Evolutionary conservation across 2,797 vertebrate genomes (phyloP), one percentile per base, ranked within the genome.

Genomic region (Propithecus deckenii): DNA sequence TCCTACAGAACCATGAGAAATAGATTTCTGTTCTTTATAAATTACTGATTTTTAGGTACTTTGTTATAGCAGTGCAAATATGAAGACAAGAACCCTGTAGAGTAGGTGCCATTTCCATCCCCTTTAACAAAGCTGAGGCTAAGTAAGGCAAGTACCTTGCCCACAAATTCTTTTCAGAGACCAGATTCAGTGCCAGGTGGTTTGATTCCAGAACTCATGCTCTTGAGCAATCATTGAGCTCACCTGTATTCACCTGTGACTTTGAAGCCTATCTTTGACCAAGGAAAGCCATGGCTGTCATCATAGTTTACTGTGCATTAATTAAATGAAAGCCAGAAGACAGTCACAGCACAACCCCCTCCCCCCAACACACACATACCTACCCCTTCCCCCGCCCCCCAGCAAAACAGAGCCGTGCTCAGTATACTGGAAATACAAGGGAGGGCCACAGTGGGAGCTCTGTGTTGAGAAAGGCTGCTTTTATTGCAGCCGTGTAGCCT

Each of bases 271-370:
- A 14, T 1, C 46, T 63, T 89, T 75, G 57, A 80, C 32, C 61
- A 74, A 43, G 46, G 23, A 7, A 14, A 5, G 4, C 5, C 7
- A 4, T 76, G 65, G 9, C 65, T 85, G 17, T 32, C 48, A 2
- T 72, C 15, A 30, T 4, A 61, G 28, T 93, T 87, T 4, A 78
- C 13, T 79, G 20, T 67, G 10, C 22, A 1, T 84, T 79, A 71
- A 96, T 59, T 74, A 92, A 95, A 28, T 43, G 38, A 76, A 92
- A 71, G 25, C 46, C 38, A 74, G 81, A 46, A 81, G 43, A 48
- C 35, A 69, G 55, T 84, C 28, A 48, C 2, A 65, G 38, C 25
- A 11, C 23, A 22, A 0, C 41, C 8, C 5, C 1, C 18, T 32
- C 50, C 22, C 30, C 7, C n/a, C 48, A 23, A 52, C 17, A 7